Base-by-base conservation (phyloP, 2,113 vertebrate species). In the Pachypanchax playfairii region DNA sequence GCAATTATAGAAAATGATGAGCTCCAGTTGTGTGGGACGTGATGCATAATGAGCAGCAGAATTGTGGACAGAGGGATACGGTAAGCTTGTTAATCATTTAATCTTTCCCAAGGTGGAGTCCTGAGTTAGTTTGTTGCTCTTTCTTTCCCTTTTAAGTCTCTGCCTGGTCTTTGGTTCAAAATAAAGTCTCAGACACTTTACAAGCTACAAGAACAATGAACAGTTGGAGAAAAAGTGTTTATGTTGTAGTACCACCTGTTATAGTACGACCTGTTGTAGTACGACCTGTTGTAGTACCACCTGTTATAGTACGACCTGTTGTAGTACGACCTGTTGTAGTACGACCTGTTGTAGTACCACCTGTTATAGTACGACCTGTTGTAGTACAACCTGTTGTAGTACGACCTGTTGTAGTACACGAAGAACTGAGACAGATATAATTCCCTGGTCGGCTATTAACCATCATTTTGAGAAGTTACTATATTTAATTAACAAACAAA, bases 1-100 rank as follows among this genome's bases (percentile, higher is more conserved):
- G 76, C 74, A 80, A 85, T 85, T 84, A 89, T 56, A 18, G 54
- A 76, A 80, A 82, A 80, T 84, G 73, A 87, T 87, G 80, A 78
- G 77, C 65, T 73, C 73, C 74, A 79, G 80, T 78, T 48, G 67
- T 48, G 67, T 65, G 33, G 65, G 77, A 84, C 73, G 75, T 8
- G 57, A 22, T 18, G 73, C 29, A 38, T 84, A 80, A 83, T 70
- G 77, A 85, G 73, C 42, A 64, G 51, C 15, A 48, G 71, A 42
- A 47, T 29, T 21, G 75, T n/a, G 39, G 48, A 49, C 47, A 55
- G 17, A 75, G 31, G 47, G 66, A 28, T 15, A 65, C 43, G 21
- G 25, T 29, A 35, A 53, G 77, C 61, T 52, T 44, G 53, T 82
- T 56, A 80, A 80, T 85, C 80, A 79, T 72, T 81, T 75, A 79